Evolutionary conservation across 2,888 invertebrate genomes (phyloP).

Genomic region (Camponotus fellah): DNA sequence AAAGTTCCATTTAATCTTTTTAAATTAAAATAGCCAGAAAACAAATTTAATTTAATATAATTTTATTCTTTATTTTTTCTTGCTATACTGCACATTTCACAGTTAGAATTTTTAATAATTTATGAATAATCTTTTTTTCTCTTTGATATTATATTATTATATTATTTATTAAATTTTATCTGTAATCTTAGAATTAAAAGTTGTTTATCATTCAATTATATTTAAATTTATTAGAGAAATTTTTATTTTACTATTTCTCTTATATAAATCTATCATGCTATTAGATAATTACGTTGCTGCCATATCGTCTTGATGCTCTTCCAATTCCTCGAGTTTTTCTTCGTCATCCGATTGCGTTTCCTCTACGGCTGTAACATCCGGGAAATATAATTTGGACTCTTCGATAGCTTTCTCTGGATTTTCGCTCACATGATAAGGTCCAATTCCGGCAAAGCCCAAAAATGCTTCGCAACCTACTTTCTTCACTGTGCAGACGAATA

Average conservation of each 20-base stretch:
- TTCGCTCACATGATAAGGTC: constrained; percentile 84
- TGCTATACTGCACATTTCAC: constrained; percentile 36
- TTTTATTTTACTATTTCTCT: background rate
- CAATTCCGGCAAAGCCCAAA: constrained; percentile 84
- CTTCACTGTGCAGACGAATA: constrained; percentile 82
- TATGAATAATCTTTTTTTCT: background rate
- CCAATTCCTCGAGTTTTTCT: constrained; percentile 78
- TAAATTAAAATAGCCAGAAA: constrained; percentile 89
- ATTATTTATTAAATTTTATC: background rate
- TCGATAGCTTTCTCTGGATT: constrained; percentile 82
- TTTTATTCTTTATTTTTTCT: constrained; percentile 53
- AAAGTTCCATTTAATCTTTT: constrained; percentile 85
- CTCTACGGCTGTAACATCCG: constrained; percentile 74
- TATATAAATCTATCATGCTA: background rate
- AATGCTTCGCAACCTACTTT: constrained; percentile 83
- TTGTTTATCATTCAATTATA: background rate
- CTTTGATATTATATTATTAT: background rate
- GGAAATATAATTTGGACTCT: constrained; percentile 82
- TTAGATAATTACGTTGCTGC: background rate
- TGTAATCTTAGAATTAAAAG: background rate
- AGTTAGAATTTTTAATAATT: background rate
- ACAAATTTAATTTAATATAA: constrained; percentile 55
- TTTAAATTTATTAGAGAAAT: background rate
- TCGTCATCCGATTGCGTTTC: constrained; percentile 83
- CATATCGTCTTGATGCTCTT: constrained; percentile 69